phyloP scores from a whole-genome alignment of 2,888 invertebrate species.

The Disparrhopalites patrizii region DNA sequence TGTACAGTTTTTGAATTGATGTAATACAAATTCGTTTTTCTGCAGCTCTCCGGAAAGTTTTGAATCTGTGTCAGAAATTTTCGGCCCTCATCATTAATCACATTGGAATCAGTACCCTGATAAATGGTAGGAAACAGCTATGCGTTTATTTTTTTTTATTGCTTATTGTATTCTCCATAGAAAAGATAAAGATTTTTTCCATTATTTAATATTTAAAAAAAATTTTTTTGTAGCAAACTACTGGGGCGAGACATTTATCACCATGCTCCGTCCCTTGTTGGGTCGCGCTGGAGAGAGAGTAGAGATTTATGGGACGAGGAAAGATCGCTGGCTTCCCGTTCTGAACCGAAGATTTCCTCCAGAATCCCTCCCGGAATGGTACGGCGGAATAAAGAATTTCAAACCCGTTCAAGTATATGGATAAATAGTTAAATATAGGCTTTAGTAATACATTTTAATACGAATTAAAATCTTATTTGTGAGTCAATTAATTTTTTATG shows the following conservation, averaged over 20 bases:
- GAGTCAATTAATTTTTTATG: too few relatives aligned
- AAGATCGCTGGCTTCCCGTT: neutral
- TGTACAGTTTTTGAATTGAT: too few relatives aligned
- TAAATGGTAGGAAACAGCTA: neutral
- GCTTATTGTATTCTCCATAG: too few relatives aligned
- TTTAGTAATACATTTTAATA: too few relatives aligned
- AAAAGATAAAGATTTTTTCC: neutral
- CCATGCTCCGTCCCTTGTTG: neutral
- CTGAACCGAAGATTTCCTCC: neutral
- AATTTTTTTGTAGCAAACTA: neutral
- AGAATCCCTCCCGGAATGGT: constrained; percentile 3
- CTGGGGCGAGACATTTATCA: neutral
- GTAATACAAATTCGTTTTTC: too few relatives aligned
- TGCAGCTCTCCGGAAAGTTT: too few relatives aligned
- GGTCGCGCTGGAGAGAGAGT: neutral
- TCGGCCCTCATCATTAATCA: constrained; percentile 9
- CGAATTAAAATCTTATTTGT: too few relatives aligned
- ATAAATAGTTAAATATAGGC: too few relatives aligned
- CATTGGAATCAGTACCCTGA: neutral
- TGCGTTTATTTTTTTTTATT: too few relatives aligned
- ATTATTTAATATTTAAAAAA: neutral
- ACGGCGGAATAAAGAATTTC: constrained; percentile 3
- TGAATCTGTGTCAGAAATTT: too few relatives aligned
- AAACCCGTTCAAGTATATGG: constrained; percentile 1
- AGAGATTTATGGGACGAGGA: constrained; percentile 4